Conservation (phyloP, 1,140 invertebrate species). For the Calephelis virginiensis region DNA sequence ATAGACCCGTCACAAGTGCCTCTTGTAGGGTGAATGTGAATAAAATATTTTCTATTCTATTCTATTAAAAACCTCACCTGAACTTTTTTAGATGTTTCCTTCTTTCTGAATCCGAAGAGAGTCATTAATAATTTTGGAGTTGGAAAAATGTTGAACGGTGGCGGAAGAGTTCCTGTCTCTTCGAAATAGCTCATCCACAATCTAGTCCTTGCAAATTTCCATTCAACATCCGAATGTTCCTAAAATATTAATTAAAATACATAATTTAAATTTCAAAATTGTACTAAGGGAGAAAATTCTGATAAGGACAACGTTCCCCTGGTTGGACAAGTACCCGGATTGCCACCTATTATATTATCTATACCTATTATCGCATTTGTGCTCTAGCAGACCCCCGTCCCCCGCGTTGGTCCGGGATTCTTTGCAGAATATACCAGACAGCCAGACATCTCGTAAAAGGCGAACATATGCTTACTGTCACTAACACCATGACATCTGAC, state of each 20-base stretch:
- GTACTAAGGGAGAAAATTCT: background rate
- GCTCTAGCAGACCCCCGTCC: no score
- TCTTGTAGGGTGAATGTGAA: background rate
- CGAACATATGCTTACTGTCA: no score
- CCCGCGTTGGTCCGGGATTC: no score
- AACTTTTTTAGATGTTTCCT: constrained; percentile 81
- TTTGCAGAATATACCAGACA: no score
- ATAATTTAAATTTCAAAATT: background rate
- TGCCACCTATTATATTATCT: no score
- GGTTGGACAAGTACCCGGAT: background rate
- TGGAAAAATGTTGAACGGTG: constrained; percentile 93
- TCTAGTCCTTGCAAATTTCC: constrained; percentile 93
- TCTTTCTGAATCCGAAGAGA: constrained; percentile 82
- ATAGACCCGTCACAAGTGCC: no score
- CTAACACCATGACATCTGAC: no score
- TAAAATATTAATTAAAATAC: constrained; percentile 44
- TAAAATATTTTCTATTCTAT: no score
- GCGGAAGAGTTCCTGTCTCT: constrained; percentile 89
- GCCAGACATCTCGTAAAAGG: no score
- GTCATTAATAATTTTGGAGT: constrained; percentile 84
- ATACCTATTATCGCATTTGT: no score
- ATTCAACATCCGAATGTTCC: constrained; percentile 93
- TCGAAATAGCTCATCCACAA: constrained; percentile 96
- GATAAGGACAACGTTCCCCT: background rate
- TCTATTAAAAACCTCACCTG: constrained; percentile 64